phyloP scores from a whole-genome alignment of 1,140 invertebrate species.

The Harlomillsia oculata region DNA sequence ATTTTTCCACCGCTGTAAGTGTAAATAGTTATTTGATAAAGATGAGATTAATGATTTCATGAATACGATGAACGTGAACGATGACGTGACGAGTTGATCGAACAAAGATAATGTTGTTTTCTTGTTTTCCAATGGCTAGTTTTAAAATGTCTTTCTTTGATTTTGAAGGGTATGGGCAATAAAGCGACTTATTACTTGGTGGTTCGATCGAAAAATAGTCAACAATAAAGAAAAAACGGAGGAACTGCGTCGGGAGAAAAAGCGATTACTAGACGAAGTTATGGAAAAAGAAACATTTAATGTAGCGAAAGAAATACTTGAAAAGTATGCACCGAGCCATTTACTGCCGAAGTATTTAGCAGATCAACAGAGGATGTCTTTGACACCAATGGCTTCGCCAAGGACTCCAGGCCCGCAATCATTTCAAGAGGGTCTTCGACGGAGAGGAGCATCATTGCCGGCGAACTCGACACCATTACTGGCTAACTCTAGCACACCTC shows the following conservation, averaged over 20 bases:
- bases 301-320: slow-evolving; percentile 81
- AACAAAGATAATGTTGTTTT: slow-evolving; percentile 19
- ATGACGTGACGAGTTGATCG: slow-evolving; percentile 23
- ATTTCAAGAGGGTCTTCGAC: slow-evolving; percentile 18
- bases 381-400: slow-evolving; percentile 13
- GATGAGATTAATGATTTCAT: slow-evolving; percentile 17
- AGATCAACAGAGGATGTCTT: slow-evolving; percentile 18
- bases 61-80: not conserved
- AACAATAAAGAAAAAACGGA: slow-evolving; percentile 66
- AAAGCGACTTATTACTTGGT: slow-evolving; percentile 71
- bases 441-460: slow-evolving; percentile 1
- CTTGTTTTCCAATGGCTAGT: too few species aligned
- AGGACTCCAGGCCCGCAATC: slow-evolving; percentile 1
- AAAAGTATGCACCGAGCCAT: slow-evolving; percentile 70
- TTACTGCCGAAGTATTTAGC: slow-evolving; percentile 40
- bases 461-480: slow-evolving; percentile 8
- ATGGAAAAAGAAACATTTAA: slow-evolving; percentile 98
- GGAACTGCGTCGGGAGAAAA: slow-evolving; percentile 67
- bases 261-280: slow-evolving; percentile 84
- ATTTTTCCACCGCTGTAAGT: slow-evolving; percentile 71
- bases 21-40: slow-evolving; percentile 23
- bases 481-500: not conserved
- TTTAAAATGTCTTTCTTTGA: too few species aligned
- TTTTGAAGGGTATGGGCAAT: slow-evolving; percentile 64
- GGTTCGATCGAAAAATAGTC: slow-evolving; percentile 71